Base-by-base conservation (phyloP, 2,797 vertebrate genomes). In the Rhinogobio ventralis region DNA sequence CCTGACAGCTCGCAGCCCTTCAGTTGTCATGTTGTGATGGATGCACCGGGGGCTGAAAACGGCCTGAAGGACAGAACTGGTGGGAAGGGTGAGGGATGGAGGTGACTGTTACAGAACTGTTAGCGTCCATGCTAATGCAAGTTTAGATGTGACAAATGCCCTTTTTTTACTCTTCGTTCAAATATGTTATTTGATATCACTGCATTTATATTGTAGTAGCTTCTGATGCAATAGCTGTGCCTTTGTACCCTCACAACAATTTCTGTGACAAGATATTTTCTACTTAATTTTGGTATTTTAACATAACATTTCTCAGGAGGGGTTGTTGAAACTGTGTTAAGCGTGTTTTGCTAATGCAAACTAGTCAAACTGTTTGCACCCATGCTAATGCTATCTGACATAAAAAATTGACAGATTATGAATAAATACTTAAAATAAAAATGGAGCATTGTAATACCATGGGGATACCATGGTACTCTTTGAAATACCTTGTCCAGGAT, bases 21-120 rank as follows among this genome's bases (percentile, higher is more conserved):
- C 86, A 81, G 68, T 84, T 90, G 90, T 90, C 89, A 86, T 57
- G 28, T 55, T 45, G 28, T 90, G 90, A 90, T 88, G 89, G 90
- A 90, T 87, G 71, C 77, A 60, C 60, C 36, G 33, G 71, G 45
- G 66, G 77, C 49, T 6, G 42, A 83, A 68, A 71, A 28, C 20
- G n/a, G 57, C 72, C 76, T 75, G 76, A 81, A 81, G 86, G 74
- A 74, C 83, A 73, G 64, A 79, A 69, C 53, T 25, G 55, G 53
- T 42, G 46, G 76, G 72, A 72, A 74, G 71, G 78, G 39, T 71
- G 82, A 81, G 49, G 51, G 66, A 79, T 62, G 49, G 72, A 71
- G 62, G 62, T 30, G 78, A 77, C 72, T 60, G 49, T 51, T 11
- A 46, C 20, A 14, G n/a, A 57, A 60, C 33, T 75, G 78, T 75